Conservation (phyloP, 2,797 vertebrate species). For the Ctenopoma multispine region DNA sequence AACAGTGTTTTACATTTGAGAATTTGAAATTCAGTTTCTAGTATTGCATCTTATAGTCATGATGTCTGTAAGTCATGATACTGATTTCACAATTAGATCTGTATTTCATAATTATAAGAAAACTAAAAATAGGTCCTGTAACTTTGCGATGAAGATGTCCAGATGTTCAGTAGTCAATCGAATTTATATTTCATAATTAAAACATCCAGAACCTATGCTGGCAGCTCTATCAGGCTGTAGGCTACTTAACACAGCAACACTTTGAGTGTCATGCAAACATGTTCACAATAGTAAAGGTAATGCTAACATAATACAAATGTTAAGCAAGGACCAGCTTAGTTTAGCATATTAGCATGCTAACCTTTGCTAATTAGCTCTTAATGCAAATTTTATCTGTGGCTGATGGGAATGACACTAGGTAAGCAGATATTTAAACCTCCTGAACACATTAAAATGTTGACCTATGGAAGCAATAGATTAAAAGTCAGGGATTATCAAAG, state of each 20-base stretch:
- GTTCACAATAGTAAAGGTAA: too few relatives aligned
- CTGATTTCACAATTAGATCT: background rate
- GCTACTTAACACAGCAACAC: background rate
- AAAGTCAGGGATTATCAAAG: too few relatives aligned
- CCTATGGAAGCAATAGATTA: too few relatives aligned
- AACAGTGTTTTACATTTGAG: constrained; percentile 24
- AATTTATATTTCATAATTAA: too few relatives aligned
- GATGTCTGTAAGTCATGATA: background rate
- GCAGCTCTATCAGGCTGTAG: background rate
- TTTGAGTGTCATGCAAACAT: background rate
- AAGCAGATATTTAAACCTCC: background rate
- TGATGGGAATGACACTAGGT: background rate
- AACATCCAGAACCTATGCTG: too few relatives aligned
- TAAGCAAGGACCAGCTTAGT: background rate
- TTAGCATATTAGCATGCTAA: background rate
- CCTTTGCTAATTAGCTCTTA: background rate
- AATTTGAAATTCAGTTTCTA: constrained; percentile 22
- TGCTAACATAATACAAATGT: background rate
- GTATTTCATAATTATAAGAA: background rate
- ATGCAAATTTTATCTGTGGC: background rate
- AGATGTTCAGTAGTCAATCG: background rate
- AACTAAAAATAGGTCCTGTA: background rate
- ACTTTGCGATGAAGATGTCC: background rate
- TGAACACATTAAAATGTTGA: too few relatives aligned
- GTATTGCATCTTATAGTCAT: background rate